Evolutionary conservation across 2,888 invertebrate species (phyloP).

Genomic region (Camptogramma bilineatum): DNA sequence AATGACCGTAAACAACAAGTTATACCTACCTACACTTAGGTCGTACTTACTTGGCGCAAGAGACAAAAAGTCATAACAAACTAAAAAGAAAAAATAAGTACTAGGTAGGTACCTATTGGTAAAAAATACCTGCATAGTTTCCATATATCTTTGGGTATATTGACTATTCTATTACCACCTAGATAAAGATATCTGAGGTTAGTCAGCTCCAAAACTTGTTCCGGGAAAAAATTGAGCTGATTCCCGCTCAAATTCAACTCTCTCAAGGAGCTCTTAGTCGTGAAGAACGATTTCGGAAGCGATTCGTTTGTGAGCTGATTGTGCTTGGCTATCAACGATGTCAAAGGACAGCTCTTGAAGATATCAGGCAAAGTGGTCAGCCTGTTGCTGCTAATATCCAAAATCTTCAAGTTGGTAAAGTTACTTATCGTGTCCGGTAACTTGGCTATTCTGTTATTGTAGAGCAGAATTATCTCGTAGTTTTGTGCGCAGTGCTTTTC

Average conservation of each 20-base stretch:
- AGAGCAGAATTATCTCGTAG: slow-evolving; percentile 91
- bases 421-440: slow-evolving; percentile 87
- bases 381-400: slow-evolving; percentile 96
- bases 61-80: background rate
- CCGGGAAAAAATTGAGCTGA: slow-evolving; percentile 92
- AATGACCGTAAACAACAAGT: too few relatives aligned
- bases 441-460: slow-evolving; percentile 92
- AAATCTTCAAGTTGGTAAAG: slow-evolving; percentile 90
- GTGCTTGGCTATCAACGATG: slow-evolving; percentile 94
- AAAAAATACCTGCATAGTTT: slow-evolving; percentile 72
- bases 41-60: too few relatives aligned
- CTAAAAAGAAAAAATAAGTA: background rate
- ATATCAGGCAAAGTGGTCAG: slow-evolving; percentile 91
- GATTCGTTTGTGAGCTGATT: slow-evolving; percentile 93
- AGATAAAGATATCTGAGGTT: slow-evolving; percentile 94
- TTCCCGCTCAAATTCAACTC: slow-evolving; percentile 99
- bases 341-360: slow-evolving; percentile 90
- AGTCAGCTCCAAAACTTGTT: slow-evolving; percentile 92
- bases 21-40: too few relatives aligned
- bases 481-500: slow-evolving; percentile 85
- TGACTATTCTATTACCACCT: slow-evolving; percentile 93
- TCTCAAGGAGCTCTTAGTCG: slow-evolving; percentile 87
- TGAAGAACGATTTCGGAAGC: slow-evolving; percentile 94
- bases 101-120: background rate
- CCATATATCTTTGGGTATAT: slow-evolving; percentile 92